Percentiles rank a stretch among this genome's conserved stretches.
Evolutionary conservation across 2,113 vertebrate genomes (phyloP).

Genomic region (Pavo muticus): DNA sequence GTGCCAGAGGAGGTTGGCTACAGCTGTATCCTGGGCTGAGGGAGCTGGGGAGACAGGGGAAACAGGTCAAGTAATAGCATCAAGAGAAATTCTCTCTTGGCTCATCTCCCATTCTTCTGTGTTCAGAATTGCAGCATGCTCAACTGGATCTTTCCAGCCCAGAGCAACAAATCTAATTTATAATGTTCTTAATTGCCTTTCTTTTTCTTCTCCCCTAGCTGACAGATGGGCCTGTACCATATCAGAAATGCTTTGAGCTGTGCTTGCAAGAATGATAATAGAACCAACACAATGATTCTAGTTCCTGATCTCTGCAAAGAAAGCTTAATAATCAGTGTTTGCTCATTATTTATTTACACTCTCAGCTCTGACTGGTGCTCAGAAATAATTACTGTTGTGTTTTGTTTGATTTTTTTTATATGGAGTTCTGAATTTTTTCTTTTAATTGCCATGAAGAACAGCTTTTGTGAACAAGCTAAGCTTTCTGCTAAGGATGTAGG

Average conservation of each 20-base stretch:
- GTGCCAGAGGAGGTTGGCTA: not conserved
- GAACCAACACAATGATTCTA: constrained; percentile 25
- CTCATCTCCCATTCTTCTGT: not conserved
- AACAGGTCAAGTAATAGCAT: not conserved
- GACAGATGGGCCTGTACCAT: constrained; percentile 31
- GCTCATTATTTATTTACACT: constrained; percentile 8
- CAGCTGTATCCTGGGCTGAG: not conserved
- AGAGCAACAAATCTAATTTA: constrained; percentile 48
- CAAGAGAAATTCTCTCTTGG: not conserved
- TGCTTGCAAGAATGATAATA: constrained; percentile 27
- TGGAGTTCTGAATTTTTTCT: not conserved
- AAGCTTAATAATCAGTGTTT: constrained; percentile 23
- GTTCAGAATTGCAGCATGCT: constrained; percentile 25
- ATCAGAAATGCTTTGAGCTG: not conserved
- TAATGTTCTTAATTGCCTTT: constrained; percentile 63
- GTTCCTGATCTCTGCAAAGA: constrained; percentile 4
- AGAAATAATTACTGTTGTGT: constrained; percentile 14
- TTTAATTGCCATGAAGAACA: not conserved
- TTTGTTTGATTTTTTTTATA: constrained; percentile 27
- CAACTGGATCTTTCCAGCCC: constrained; percentile 23
- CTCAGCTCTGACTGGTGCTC: not conserved
- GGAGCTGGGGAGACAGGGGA: not conserved
- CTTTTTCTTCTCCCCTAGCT: constrained; percentile 37
- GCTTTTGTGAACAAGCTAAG: not conserved
- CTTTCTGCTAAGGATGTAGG: not conserved